phyloP scores from a whole-genome alignment of 2,888 invertebrate species.

The Temnothorax rugatulus region DNA sequence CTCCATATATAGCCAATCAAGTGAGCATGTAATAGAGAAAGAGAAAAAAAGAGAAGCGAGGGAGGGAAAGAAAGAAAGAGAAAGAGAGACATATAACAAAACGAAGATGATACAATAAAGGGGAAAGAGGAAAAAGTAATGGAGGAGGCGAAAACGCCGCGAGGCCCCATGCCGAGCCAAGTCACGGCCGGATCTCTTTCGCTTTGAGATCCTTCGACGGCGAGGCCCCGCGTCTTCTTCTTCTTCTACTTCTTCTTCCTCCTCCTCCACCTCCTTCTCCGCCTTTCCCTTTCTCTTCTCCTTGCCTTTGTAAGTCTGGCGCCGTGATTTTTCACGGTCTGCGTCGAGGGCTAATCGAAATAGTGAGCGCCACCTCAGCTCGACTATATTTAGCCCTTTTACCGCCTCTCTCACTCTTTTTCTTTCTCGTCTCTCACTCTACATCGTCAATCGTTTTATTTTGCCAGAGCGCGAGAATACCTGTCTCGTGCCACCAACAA shows the following conservation, averaged over 20 bases:
- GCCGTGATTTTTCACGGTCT: slow-evolving; percentile 81
- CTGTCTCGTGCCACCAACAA: slow-evolving; percentile 44
- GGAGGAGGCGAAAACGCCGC: slow-evolving; percentile 54
- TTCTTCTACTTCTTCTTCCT: slow-evolving; percentile 44
- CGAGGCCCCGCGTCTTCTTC: slow-evolving; percentile 48
- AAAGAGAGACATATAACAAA: slow-evolving; percentile 20
- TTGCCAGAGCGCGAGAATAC: slow-evolving; percentile 27
- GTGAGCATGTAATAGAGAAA: slow-evolving; percentile 60
- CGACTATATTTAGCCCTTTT: slow-evolving; percentile 61
- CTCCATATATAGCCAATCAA: slow-evolving; percentile 74
- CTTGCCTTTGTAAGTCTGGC: slow-evolving; percentile 75
- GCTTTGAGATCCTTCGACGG: slow-evolving; percentile 67
- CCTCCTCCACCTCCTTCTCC: slow-evolving; percentile 27
- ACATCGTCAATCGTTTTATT: slow-evolving; percentile 35
- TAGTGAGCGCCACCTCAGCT: slow-evolving; percentile 62
- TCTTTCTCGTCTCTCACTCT: slow-evolving; percentile 29
- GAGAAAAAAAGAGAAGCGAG: slow-evolving; percentile 27
- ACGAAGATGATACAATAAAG: slow-evolving; percentile 23
- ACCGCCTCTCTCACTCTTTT: slow-evolving; percentile 12
- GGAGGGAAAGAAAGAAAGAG: slow-evolving; percentile 2
- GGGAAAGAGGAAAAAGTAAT: not conserved
- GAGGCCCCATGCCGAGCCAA: slow-evolving; percentile 74
- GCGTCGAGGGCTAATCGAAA: slow-evolving; percentile 71
- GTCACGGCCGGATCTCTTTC: slow-evolving; percentile 74
- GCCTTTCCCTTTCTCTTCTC: slow-evolving; percentile 33